phyloP scores from a whole-genome alignment of 2,113 vertebrate species.

The Martes martes region DNA sequence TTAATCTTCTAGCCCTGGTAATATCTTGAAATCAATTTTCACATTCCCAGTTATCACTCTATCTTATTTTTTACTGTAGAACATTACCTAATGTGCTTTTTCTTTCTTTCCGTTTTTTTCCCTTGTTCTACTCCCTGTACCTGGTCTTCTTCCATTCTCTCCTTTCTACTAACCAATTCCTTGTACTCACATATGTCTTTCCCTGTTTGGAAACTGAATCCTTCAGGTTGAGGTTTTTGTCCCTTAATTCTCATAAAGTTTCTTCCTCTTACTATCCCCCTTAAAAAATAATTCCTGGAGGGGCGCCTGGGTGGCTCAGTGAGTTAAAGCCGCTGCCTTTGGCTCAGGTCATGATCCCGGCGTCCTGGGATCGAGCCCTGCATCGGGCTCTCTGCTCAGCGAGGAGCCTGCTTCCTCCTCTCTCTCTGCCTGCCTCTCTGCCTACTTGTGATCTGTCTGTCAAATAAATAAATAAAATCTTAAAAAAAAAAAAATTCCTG shows the following conservation, averaged over 20 bases:
- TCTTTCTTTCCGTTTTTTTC: constrained; percentile 8
- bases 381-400: too few relatives aligned
- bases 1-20: background rate
- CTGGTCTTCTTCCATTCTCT: background rate
- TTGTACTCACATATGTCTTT: background rate
- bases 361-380: too few relatives aligned
- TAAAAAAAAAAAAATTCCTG: background rate
- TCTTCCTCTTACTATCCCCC: background rate
- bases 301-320: too few relatives aligned
- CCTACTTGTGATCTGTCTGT: too few relatives aligned
- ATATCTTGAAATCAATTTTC: background rate
- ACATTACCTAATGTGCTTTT: background rate
- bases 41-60: background rate
- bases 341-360: too few relatives aligned
- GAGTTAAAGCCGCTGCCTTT: too few relatives aligned
- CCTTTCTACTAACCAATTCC: background rate
- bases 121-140: background rate
- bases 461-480: too few relatives aligned
- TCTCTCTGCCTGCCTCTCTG: too few relatives aligned
- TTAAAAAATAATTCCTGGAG: background rate
- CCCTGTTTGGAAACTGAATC: background rate
- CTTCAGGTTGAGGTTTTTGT: background rate
- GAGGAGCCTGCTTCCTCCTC: too few relatives aligned
- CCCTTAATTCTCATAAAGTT: background rate
- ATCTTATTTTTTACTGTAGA: background rate